These are phyloP conservation scores for Daktulosphaira vitifoliae DNA, from an alignment of 1,140 invertebrate genomes.

Conservation along the genomic window DNA sequence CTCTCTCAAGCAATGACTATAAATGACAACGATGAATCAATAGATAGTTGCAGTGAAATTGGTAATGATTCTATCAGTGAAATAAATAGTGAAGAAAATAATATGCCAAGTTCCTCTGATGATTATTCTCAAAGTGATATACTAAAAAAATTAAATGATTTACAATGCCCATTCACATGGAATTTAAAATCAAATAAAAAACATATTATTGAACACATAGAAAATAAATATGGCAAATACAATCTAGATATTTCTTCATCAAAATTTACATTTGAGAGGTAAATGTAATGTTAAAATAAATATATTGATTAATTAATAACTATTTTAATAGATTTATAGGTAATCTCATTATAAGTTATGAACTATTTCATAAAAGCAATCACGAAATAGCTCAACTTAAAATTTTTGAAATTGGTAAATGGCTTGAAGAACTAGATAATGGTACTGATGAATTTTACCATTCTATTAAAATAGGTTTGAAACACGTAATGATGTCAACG, in stretches of 20 bases:
- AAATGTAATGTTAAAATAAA: neutral
- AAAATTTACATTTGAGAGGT: constrained; percentile 28
- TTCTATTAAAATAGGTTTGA: constrained; percentile 12
- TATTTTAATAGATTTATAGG: constrained; percentile 16
- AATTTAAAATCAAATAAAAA: neutral
- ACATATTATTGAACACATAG: neutral
- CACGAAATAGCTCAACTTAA: neutral
- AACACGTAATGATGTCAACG: constrained; percentile 10
- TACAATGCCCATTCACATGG: constrained; percentile 20
- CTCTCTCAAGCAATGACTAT: no score
- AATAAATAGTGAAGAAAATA: no score
- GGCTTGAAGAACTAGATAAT: constrained; percentile 25
- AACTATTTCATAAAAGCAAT: neutral
- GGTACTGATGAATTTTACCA: constrained; percentile 16
- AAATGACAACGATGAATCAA: no score
- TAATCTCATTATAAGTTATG: constrained; percentile 25
- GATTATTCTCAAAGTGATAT: no score
- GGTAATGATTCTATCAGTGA: no score
- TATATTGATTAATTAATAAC: neutral
- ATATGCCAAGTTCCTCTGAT: no score
- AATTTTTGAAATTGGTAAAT: constrained; percentile 24
- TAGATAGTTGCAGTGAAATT: no score
- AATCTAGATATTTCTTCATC: constrained; percentile 5
- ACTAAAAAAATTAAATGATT: neutral
- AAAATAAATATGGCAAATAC: constrained; percentile 18